A percentile compares a stretch with the other conserved stretches of the same genome.
phyloP scores from a whole-genome alignment of 2,797 vertebrate genomes.

The Scolopax rusticola region DNA sequence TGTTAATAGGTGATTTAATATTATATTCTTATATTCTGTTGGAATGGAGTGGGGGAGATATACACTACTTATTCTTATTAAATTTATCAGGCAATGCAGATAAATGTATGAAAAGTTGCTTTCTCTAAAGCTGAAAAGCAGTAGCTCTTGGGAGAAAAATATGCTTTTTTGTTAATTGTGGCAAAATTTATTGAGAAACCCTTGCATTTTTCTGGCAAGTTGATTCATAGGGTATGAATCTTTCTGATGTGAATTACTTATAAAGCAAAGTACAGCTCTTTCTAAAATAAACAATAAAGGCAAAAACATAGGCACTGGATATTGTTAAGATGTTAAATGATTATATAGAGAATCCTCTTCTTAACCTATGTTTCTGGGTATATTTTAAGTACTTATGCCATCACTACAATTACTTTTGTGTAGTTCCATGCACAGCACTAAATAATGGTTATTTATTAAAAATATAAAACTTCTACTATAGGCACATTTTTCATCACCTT shows the following conservation, averaged over 20 bases:
- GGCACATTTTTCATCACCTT: conserved; percentile 19
- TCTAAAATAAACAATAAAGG: neutral
- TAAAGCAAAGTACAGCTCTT: neutral
- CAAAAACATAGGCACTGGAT: neutral
- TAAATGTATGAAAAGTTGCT: neutral
- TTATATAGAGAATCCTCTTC: neutral
- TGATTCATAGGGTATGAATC: neutral
- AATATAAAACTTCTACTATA: neutral
- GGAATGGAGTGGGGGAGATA: neutral
- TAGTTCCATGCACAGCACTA: neutral
- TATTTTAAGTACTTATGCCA: neutral
- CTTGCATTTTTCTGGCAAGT: neutral
- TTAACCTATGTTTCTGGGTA: neutral
- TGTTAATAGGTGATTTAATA: neutral
- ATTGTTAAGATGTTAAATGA: neutral
- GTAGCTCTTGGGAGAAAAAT: neutral
- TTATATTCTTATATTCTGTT: neutral
- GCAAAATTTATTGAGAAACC: neutral
- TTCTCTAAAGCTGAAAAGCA: neutral
- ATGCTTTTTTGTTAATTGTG: neutral
- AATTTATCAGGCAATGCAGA: neutral
- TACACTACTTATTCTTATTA: neutral
- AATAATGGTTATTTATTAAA: neutral
- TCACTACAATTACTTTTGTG: neutral
- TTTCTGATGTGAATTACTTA: neutral